These are phyloP conservation scores for Bradypodion ventrale DNA, from an alignment of 2,797 vertebrate genomes.

Conservation along the genomic window DNA sequence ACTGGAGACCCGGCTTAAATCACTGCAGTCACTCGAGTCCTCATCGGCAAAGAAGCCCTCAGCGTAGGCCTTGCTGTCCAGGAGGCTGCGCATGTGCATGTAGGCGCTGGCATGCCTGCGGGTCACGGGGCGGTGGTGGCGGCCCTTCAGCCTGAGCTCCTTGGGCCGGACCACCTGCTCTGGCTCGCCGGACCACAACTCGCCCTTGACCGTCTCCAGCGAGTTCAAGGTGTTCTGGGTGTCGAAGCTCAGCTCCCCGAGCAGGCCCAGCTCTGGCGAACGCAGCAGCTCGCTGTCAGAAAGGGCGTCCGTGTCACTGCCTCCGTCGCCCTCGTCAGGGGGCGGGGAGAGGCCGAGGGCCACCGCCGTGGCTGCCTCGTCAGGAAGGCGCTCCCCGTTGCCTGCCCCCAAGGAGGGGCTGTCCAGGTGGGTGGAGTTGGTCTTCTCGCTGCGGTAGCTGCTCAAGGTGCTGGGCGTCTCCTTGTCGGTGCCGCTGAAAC, in stretches of 20 bases:
- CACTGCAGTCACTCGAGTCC: slow-evolving; percentile 83
- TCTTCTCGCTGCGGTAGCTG: slow-evolving; percentile 92
- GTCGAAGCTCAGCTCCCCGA: slow-evolving; percentile 38
- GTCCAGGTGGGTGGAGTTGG: slow-evolving; percentile 89
- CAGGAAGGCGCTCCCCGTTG: slow-evolving; percentile 51
- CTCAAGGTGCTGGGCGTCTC: slow-evolving; percentile 88
- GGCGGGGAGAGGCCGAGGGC: slow-evolving; percentile 49
- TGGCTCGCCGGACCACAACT: slow-evolving; percentile 66
- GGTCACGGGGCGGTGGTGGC: slow-evolving; percentile 81
- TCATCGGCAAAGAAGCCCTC: slow-evolving; percentile 87
- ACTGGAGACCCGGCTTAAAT: slow-evolving; percentile 88
- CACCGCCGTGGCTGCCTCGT: not conserved
- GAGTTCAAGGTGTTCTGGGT: slow-evolving; percentile 62
- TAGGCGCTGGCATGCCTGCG: slow-evolving; percentile 81
- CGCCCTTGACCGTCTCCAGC: slow-evolving; percentile 65
- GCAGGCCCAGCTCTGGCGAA: slow-evolving; percentile 67
- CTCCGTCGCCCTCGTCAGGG: slow-evolving; percentile 69
- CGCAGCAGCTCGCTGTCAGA: slow-evolving; percentile 84
- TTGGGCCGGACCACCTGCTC: slow-evolving; percentile 90
- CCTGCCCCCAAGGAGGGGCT: slow-evolving; percentile 81
- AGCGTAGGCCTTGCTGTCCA: slow-evolving; percentile 85
- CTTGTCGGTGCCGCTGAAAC: slow-evolving; percentile 87
- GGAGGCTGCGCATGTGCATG: slow-evolving; percentile 81
- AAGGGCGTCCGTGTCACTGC: slow-evolving; percentile 85
- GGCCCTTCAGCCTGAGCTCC: slow-evolving; percentile 86